A percentile compares a stretch with the other conserved stretches of the same genome.
phyloP scores from a whole-genome alignment of 2,888 invertebrate genomes.

The Harmothoe impar region DNA sequence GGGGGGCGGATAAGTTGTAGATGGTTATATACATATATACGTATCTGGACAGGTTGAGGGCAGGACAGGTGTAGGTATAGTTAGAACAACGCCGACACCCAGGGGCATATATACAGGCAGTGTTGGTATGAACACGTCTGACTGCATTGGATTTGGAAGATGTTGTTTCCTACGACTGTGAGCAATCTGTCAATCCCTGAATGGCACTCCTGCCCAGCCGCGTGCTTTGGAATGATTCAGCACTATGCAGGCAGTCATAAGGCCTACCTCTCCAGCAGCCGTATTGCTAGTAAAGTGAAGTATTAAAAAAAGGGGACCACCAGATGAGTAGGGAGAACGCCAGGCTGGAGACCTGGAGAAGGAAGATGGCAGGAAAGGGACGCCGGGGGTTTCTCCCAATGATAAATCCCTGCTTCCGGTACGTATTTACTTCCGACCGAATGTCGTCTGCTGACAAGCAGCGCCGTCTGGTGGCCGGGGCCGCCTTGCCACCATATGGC shows the following conservation, averaged over 20 bases:
- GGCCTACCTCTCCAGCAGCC: not conserved
- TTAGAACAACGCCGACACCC: too few relatives aligned
- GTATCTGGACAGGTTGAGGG: too few relatives aligned
- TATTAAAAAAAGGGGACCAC: not conserved
- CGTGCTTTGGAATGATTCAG: not conserved
- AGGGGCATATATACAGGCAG: too few relatives aligned
- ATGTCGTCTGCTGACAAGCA: not conserved
- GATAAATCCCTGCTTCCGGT: constrained; percentile 9
- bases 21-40: too few relatives aligned
- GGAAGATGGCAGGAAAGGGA: not conserved
- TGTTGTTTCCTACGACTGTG: too few relatives aligned
- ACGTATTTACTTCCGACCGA: constrained; percentile 2
- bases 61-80: too few relatives aligned
- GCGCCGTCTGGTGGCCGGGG: not conserved
- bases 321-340: not conserved
- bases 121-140: too few relatives aligned
- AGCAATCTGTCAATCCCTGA: too few relatives aligned
- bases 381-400: not conserved
- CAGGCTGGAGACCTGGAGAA: not conserved
- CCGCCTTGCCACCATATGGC: not conserved
- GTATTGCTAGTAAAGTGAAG: not conserved
- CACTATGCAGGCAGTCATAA: not conserved
- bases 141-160: too few relatives aligned
- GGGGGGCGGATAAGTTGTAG: too few relatives aligned
- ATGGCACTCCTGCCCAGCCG: not conserved